phyloP scores from a whole-genome alignment of 2,888 invertebrate species.

The Cheilosia urbana region DNA sequence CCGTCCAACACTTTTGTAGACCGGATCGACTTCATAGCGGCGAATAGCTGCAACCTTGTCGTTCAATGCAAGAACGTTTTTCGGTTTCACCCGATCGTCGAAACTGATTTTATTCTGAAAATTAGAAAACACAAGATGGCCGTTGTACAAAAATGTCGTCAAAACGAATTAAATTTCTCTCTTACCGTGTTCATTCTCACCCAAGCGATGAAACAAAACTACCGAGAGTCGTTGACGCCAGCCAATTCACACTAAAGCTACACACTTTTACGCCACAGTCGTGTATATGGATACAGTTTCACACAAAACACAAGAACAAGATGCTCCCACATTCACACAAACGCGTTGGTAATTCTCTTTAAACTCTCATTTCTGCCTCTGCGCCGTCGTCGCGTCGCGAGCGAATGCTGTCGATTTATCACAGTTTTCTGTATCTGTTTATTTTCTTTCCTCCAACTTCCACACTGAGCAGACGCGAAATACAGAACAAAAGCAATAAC shows the following conservation, averaged over 20 bases:
- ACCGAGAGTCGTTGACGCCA: neutral
- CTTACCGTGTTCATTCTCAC: constrained; percentile 58
- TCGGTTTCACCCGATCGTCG: constrained; percentile 82
- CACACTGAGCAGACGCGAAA: constrained; percentile 58
- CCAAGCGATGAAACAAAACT: constrained; percentile 55
- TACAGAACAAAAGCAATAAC: constrained; percentile 5
- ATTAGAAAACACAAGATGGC: constrained; percentile 13
- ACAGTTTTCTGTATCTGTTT: neutral
- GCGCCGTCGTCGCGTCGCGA: constrained; percentile 51
- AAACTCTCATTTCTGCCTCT: constrained; percentile 44
- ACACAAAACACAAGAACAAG: neutral
- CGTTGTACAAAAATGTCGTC: neutral
- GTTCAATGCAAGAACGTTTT: constrained; percentile 81
- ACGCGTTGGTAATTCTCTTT: constrained; percentile 30
- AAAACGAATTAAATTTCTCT: neutral
- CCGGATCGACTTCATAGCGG: constrained; percentile 81
- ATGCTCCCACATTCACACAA: neutral
- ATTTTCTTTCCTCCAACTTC: neutral
- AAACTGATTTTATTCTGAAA: constrained; percentile 79
- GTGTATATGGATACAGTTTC: neutral
- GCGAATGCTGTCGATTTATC: constrained; percentile 2
- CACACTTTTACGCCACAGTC: constrained; percentile 30
- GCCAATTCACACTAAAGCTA: neutral
- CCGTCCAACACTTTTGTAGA: constrained; percentile 82
- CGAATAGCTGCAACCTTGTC: constrained; percentile 82